Evolutionary conservation across 2,113 vertebrate genomes (phyloP), one percentile per base, ranked within the genome.

Genomic region (Sander vitreus): DNA sequence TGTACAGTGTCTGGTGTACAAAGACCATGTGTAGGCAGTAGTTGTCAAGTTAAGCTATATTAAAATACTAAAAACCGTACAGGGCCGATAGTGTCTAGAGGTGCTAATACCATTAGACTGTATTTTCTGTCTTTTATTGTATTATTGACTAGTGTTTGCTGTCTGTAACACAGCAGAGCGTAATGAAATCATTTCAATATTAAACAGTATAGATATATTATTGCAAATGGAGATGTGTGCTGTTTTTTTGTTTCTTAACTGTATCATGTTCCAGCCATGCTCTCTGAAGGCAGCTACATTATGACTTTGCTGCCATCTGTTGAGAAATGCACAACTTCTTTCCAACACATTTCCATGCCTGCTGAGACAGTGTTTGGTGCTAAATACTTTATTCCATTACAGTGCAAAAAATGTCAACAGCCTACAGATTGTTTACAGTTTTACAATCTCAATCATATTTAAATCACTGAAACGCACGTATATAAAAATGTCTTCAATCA

Each of bases 21-120:
- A 88, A 93, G 76, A 90, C 87, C 89, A 91, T 85, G 86, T 91
- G 91, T 93, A 90, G 84, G 80, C 90, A 84, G 92, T 93, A 93
- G 91, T 86, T 78, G 85, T 93, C 81, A 65, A 84, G 78, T 90
- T 87, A 80, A 86, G 85, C 90, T 93, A 89, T 94, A 87, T 91
- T 75, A 92, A 94, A 89, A 89, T 91, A 93, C 84, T 91, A 91
- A 94, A 90, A 93, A 90, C 74, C 74, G 89, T 91, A 88, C 90
- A 84, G 90, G 75, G 89, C 94, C 89, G 45, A 83, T 95, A 93
- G 93, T 93, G 88, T 94, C 92, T 96, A 94, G 94, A 91, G 95
- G 95, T 95, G 95, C 95, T 95, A 95, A 89, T 92, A 93, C 93
- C 90, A 93, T 93, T 89, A 93, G 90, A 91, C 90, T 94, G 93